These are phyloP conservation scores for Busseola fusca DNA, from an alignment of 2,888 invertebrate species.

Conservation along the genomic window DNA sequence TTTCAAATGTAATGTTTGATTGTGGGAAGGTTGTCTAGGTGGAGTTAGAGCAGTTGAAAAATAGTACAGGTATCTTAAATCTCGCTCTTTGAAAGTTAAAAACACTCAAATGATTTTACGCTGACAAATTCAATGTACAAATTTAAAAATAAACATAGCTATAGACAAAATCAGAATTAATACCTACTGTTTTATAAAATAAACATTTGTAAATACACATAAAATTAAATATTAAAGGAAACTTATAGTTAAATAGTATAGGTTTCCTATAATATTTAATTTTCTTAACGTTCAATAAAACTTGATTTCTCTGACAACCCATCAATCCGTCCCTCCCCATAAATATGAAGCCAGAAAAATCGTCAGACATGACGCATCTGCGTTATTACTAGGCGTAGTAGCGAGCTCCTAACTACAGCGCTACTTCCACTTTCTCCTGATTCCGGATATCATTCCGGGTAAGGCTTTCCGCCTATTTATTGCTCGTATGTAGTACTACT, in stretches of 20 bases:
- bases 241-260: too few relatives aligned
- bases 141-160: background rate
- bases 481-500: conserved; percentile 73
- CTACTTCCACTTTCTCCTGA: conserved; percentile 65
- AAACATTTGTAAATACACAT: background rate
- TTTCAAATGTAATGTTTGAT: conserved; percentile 11
- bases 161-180: background rate
- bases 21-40: background rate
- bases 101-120: too few relatives aligned
- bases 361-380: conserved; percentile 59
- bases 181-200: background rate
- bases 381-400: conserved; percentile 62
- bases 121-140: background rate
- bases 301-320: conserved; percentile 22
- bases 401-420: conserved; percentile 57
- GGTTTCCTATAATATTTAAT: background rate
- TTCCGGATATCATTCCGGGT: conserved; percentile 81
- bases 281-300: conserved; percentile 20
- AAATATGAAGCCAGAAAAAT: conserved; percentile 61
- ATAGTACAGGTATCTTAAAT: background rate
- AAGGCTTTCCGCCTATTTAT: conserved; percentile 84
- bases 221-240: background rate
- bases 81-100: background rate
- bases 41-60: background rate
- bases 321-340: conserved; percentile 47